phyloP scores from a whole-genome alignment of 2,888 invertebrate genomes.

The Melieria omissa region DNA sequence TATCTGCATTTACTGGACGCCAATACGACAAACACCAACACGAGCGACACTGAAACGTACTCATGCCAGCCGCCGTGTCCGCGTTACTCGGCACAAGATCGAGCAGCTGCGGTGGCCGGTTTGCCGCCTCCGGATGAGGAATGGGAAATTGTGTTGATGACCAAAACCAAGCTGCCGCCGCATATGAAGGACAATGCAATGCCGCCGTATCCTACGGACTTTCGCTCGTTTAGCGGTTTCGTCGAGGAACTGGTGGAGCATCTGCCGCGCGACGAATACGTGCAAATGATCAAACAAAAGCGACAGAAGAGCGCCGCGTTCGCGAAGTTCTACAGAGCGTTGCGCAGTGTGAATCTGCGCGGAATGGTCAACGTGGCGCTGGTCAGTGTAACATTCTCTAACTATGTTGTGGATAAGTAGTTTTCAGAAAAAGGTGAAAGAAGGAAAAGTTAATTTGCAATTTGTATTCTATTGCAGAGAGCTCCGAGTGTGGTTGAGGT shows the following conservation, averaged over 20 bases:
- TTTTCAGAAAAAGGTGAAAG: neutral
- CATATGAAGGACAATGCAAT: neutral
- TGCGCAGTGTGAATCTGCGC: constrained; percentile 51
- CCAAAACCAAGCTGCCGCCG: neutral
- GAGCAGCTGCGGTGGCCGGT: constrained; percentile 13
- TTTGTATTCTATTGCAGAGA: constrained; percentile 24
- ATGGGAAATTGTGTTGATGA: constrained; percentile 18
- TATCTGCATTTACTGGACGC: constrained; percentile 53
- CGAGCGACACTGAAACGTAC: constrained; percentile 11
- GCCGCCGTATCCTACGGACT: constrained; percentile 12
- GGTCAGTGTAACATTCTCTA: constrained; percentile 45
- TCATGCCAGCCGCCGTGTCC: constrained; percentile 4
- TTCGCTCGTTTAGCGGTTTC: constrained; percentile 50
- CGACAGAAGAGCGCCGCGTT: constrained; percentile 48
- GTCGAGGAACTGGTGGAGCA: constrained; percentile 52
- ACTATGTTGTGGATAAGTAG: no score
- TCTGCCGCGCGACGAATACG: constrained; percentile 53
- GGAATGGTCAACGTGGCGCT: constrained; percentile 48
- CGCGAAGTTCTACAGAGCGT: constrained; percentile 55
- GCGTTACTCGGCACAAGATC: neutral
- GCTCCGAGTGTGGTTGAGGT: constrained; percentile 46
- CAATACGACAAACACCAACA: constrained; percentile 21
- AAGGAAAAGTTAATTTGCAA: neutral
- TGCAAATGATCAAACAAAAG: constrained; percentile 55
- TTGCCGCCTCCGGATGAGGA: constrained; percentile 27